phyloP scores from a whole-genome alignment of 2,888 invertebrate species.

The Microctonus hyperodae region DNA sequence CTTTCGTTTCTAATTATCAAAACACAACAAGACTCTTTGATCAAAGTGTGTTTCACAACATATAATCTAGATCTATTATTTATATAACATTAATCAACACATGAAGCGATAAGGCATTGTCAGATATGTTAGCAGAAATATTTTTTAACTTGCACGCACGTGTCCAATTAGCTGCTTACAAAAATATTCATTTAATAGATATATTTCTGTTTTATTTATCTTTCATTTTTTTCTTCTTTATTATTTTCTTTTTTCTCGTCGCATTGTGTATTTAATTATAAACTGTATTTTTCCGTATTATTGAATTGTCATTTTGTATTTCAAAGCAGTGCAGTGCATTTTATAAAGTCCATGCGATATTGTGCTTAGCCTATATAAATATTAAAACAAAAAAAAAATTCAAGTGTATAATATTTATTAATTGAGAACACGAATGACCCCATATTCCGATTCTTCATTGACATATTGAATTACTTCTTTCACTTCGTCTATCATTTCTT shows the following conservation, averaged over 20 bases:
- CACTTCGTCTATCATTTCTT: not conserved
- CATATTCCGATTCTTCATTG: not conserved
- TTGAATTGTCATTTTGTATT: not conserved
- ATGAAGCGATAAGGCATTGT: conserved; percentile 63
- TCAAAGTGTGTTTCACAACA: too few species aligned
- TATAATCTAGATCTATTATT: not conserved
- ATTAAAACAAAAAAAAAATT: not conserved
- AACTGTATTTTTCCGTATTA: too few species aligned
- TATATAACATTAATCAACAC: conserved; percentile 42
- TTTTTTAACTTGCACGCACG: conserved; percentile 53
- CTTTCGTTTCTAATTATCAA: not conserved
- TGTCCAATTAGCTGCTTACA: conserved; percentile 58
- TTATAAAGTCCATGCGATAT: not conserved
- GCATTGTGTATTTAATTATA: not conserved
- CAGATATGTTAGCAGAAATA: conserved; percentile 62
- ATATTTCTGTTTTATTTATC: too few species aligned
- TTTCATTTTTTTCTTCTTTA: not conserved
- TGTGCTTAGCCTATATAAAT: conserved; percentile 10
- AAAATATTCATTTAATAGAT: conserved; percentile 52
- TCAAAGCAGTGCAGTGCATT: conserved; percentile 7
- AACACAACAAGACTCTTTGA: too few species aligned
- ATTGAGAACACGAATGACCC: not conserved
- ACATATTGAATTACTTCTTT: not conserved
- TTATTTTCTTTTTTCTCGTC: not conserved
- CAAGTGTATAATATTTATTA: not conserved